Base-by-base conservation (phyloP, 2,888 invertebrate species). In the Lasioglossum zephyrum region DNA sequence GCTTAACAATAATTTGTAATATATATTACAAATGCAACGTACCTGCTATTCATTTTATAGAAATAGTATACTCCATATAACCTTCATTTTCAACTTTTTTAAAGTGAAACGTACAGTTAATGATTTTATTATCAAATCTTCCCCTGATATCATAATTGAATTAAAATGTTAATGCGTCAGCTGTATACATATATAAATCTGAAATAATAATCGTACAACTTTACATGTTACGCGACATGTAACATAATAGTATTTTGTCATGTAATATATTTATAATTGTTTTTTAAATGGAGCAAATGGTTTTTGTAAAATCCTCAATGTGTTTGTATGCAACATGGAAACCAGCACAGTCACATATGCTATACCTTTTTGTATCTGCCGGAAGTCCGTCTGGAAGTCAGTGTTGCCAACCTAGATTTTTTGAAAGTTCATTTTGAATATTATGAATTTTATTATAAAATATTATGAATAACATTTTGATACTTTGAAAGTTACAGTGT, bases 291-390 rank as follows among this genome's bases (percentile, higher is more conserved):
- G 31, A 49, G 1, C 22, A 36, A 44, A 41, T 63, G 11, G 26
- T 74, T 47, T 22, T 8, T 60, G 9, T 26, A n/a, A 18, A 31
- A 47, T 39, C 11, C 22, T 22, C 31, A 0, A 9, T 11, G 13
- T 47, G 53, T 16, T 73, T 77, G 22, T 47, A 18, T 63, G 8
- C 47, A 73, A 39, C 4, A 18, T 47, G 22, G 60, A 44, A 72
- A 57, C 60, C 76, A 76, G 76, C 44, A 75, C 6, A 74, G 63
- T 77, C 47, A 11, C 16, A 66, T 57, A 69, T 57, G 53, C 57
- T 53, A 8, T 2, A 13, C 63, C 31, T 69, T 81, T 87, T 87
- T 77, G 81, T 87, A 87, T 84, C 81, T 74, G 60, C 85, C 88
- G 88, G 85, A 88, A 88, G 57, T 81, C 57, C 66, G 57, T 80